phyloP scores from a whole-genome alignment of 2,888 invertebrate species.

The Scaptodrosophila latifasciaeformis region DNA sequence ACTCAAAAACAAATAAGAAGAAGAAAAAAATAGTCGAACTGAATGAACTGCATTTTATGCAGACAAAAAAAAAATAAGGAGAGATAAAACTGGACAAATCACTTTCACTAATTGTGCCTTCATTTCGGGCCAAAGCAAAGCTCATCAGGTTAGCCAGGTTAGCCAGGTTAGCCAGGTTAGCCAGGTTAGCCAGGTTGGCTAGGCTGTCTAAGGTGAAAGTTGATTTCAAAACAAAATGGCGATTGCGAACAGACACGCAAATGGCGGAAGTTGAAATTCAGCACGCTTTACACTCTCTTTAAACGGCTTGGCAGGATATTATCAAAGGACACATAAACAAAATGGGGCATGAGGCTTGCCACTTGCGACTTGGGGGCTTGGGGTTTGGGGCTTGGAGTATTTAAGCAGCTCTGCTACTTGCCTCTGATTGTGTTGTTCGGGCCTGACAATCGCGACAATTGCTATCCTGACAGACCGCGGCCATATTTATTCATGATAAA shows the following conservation, averaged over 20 bases:
- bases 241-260: conserved; percentile 22
- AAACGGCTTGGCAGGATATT: conserved; percentile 21
- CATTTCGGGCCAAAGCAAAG: conserved; percentile 35
- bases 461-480: conserved; percentile 22
- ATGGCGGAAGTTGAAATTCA: not conserved
- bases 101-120: conserved; percentile 66
- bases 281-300: conserved; percentile 21
- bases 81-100: conserved; percentile 36
- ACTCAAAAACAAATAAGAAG: no score
- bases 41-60: conserved; percentile 13
- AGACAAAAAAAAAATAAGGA: conserved; percentile 4
- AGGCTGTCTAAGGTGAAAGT: not conserved
- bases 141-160: no score
- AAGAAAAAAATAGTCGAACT: not conserved
- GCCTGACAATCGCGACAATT: conserved; percentile 41
- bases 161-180: no score
- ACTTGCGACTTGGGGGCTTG: not conserved
- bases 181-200: no score
- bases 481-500: conserved; percentile 35
- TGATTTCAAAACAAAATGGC: conserved; percentile 21
- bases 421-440: not conserved
- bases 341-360: not conserved
- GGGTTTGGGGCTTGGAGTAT: not conserved
- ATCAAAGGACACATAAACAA: not conserved
- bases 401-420: not conserved